Conservation (phyloP, 2,888 invertebrate genomes). For the Resseliella maxima region DNA sequence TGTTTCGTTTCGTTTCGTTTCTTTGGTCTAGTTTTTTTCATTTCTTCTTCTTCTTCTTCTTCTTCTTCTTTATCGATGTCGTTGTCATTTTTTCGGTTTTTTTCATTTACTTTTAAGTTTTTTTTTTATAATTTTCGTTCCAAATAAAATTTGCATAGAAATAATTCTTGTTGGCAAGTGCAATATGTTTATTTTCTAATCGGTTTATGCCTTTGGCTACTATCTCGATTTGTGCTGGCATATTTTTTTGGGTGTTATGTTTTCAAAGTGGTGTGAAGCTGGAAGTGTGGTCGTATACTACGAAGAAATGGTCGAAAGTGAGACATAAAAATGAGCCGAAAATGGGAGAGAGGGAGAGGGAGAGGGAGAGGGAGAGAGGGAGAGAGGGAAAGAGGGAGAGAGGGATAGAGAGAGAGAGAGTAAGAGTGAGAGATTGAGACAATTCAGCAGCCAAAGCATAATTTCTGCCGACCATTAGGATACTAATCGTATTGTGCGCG, state of each 20-base stretch:
- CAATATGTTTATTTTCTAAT: slow-evolving; percentile 32
- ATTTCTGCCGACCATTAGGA: neutral
- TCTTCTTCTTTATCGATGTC: neutral
- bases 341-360: too few relatives aligned
- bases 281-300: neutral
- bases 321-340: too few relatives aligned
- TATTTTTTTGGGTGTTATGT: neutral
- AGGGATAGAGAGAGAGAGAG: too few relatives aligned
- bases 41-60: neutral
- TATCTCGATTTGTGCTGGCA: neutral
- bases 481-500: neutral
- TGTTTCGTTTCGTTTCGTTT: neutral
- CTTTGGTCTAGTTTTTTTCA: neutral
- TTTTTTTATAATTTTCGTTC: too few relatives aligned
- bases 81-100: too few relatives aligned
- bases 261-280: too few relatives aligned
- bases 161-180: neutral
- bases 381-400: too few relatives aligned
- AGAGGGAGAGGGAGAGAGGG: too few relatives aligned
- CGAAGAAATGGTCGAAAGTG: too few relatives aligned
- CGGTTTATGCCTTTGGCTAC: slow-evolving; percentile 29
- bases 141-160: neutral
- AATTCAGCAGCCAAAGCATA: too few relatives aligned
- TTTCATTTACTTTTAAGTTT: too few relatives aligned
- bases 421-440: too few relatives aligned